These are phyloP conservation scores for Andrena fulva DNA, from an alignment of 2,888 invertebrate genomes.

Conservation along the genomic window DNA sequence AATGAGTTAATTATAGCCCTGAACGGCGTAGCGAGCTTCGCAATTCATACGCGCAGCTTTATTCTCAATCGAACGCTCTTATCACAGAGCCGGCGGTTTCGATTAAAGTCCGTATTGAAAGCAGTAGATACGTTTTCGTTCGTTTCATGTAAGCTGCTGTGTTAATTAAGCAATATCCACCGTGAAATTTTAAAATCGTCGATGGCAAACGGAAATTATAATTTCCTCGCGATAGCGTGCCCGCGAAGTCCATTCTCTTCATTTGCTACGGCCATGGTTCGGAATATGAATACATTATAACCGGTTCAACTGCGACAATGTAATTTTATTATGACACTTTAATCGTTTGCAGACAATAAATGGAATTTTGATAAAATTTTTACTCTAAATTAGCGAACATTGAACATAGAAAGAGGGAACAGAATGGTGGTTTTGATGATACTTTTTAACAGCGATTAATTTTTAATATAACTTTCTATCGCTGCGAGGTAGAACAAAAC, in stretches of 20 bases:
- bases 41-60: background rate
- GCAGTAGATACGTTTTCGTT: background rate
- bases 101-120: conserved; percentile 22
- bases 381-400: too few relatives aligned
- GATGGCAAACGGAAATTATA: background rate
- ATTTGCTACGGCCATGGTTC: background rate
- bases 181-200: background rate
- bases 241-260: background rate
- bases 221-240: conserved; percentile 8
- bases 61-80: background rate
- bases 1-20: background rate
- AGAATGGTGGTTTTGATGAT: too few relatives aligned
- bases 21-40: background rate
- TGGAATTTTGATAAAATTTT: too few relatives aligned
- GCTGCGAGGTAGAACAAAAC: too few relatives aligned
- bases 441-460: too few relatives aligned
- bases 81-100: conserved; percentile 1
- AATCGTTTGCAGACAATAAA: too few relatives aligned
- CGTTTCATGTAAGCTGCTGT: conserved; percentile 5
- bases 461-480: too few relatives aligned
- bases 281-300: background rate
- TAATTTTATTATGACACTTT: too few relatives aligned
- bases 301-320: background rate
- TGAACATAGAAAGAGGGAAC: too few relatives aligned
- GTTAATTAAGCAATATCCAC: background rate